These are phyloP conservation scores for Xestia xanthographa DNA, from an alignment of 2,888 invertebrate species.

Conservation along the genomic window DNA sequence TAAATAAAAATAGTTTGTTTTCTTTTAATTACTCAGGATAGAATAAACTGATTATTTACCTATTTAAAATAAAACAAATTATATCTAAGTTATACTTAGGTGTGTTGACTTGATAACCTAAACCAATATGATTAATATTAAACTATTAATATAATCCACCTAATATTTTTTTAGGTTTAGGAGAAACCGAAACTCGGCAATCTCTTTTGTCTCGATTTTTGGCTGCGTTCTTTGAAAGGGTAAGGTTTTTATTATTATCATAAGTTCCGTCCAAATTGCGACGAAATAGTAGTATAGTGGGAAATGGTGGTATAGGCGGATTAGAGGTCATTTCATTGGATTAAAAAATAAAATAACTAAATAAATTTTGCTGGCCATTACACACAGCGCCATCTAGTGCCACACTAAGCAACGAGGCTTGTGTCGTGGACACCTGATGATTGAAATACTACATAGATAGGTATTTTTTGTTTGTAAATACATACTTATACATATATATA, in stretches of 20 bases:
- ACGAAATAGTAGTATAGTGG: not conserved
- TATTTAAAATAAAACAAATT: not conserved
- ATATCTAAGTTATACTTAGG: not conserved
- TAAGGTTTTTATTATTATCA: constrained; percentile 61
- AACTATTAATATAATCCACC: not conserved
- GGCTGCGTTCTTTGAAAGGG: constrained; percentile 87
- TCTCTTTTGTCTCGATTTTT: constrained; percentile 81
- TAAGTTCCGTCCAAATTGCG: not conserved
- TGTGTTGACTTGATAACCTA: not conserved
- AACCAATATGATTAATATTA: not conserved
- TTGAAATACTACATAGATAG: too few relatives aligned
- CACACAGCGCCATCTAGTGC: too few relatives aligned
- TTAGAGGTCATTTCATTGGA: not conserved
- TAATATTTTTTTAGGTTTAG: constrained; percentile 70
- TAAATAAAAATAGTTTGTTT: not conserved
- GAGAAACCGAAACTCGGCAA: constrained; percentile 74
- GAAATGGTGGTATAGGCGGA: not conserved
- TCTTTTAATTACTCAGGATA: not conserved
- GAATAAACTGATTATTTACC: too few relatives aligned
- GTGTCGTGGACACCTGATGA: too few relatives aligned
- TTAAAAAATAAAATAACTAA: not conserved
- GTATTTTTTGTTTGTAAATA: too few relatives aligned
- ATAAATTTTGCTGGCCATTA: too few relatives aligned
- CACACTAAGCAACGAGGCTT: too few relatives aligned
- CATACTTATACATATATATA: too few relatives aligned